Percentiles rank a stretch among this genome's conserved stretches.
These are phyloP conservation scores for Ceyx cyanopectus DNA, from an alignment of 2,113 vertebrate genomes.

Conservation along the genomic window DNA sequence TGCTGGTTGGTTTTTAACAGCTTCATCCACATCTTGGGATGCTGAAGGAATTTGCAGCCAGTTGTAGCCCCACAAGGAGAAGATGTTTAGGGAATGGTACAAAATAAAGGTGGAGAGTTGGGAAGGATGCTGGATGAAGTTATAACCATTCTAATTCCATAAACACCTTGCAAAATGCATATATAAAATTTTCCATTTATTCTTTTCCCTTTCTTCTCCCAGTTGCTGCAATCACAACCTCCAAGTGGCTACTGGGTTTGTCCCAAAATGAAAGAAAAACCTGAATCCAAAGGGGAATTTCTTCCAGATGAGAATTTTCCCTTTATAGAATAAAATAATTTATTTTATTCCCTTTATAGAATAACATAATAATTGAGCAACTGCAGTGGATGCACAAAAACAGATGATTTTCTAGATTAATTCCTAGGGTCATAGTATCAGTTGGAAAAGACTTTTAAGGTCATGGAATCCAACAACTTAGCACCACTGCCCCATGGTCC, in stretches of 20 bases:
- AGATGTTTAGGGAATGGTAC: not conserved
- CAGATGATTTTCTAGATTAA: not conserved
- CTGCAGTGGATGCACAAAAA: not conserved
- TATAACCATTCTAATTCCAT: not conserved
- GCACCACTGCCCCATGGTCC: not conserved
- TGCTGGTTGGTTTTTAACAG: conserved; percentile 68
- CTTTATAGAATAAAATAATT: not conserved
- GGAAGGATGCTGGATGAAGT: not conserved
- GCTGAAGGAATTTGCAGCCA: conserved; percentile 50
- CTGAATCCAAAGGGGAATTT: not conserved
- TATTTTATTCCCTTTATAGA: too few species aligned
- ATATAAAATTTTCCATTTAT: not conserved
- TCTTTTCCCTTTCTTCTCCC: not conserved
- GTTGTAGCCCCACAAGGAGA: not conserved
- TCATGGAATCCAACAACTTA: not conserved
- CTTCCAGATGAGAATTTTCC: not conserved
- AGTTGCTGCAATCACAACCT: fast-evolving
- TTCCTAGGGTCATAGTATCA: not conserved
- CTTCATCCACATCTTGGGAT: conserved; percentile 61
- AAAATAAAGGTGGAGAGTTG: not conserved
- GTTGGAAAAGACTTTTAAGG: not conserved
- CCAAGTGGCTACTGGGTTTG: fast-evolving
- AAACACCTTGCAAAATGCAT: not conserved
- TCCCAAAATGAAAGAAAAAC: not conserved
- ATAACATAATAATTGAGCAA: fast-evolving